Conservation (phyloP, 2,797 vertebrate species). For the Alauda arvensis region DNA sequence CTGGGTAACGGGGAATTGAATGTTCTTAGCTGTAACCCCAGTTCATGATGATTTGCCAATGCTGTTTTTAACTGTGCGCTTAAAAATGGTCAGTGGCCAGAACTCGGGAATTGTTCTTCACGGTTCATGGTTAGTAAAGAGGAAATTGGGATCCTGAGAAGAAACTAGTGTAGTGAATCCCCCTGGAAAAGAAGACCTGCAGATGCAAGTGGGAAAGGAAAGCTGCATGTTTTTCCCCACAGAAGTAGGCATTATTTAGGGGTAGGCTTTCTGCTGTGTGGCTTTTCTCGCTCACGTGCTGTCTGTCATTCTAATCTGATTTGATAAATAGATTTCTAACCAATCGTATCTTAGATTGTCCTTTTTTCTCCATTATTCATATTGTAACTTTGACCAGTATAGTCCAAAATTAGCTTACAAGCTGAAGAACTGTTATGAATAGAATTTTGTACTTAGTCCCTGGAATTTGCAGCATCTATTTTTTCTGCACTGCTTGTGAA, state of each 20-base stretch:
- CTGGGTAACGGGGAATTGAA: neutral
- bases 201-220: neutral
- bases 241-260: neutral
- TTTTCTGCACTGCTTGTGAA: neutral
- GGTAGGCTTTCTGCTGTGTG: neutral
- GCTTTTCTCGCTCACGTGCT: neutral
- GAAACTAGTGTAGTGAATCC: fast-evolving
- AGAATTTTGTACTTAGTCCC: neutral
- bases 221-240: fast-evolving
- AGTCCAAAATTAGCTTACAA: neutral
- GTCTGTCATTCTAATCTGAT: neutral
- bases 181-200: neutral
- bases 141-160: neutral
- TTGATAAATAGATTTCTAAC: neutral
- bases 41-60: neutral
- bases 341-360: neutral
- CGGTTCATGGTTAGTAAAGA: neutral
- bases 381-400: neutral
- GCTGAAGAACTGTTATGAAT: neutral
- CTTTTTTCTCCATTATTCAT: neutral
- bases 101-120: neutral
- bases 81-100: neutral
- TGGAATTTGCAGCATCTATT: neutral
- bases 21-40: neutral
- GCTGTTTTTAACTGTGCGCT: neutral